Conservation (phyloP, 2,113 vertebrate species). For the Gavialis gangeticus region DNA sequence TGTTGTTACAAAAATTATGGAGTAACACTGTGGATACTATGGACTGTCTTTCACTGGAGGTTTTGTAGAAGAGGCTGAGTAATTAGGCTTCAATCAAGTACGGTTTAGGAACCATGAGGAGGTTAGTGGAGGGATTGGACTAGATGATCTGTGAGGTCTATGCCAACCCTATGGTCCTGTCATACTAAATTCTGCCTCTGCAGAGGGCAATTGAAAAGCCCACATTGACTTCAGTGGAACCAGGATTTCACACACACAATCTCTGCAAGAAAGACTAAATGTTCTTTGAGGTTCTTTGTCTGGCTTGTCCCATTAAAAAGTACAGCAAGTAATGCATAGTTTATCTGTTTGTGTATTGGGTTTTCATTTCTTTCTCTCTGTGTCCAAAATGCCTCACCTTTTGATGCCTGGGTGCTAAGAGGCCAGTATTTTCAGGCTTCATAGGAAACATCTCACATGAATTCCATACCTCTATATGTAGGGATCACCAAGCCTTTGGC, state of each 20-base stretch:
- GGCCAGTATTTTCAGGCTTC: neutral
- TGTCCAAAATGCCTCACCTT: neutral
- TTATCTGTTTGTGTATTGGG: neutral
- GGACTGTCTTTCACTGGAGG: too few relatives aligned
- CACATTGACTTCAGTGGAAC: too few relatives aligned
- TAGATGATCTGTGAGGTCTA: too few relatives aligned
- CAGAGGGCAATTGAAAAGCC: neutral
- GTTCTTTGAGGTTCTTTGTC: rapidly evolving
- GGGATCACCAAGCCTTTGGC: neutral
- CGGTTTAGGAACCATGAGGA: too few relatives aligned
- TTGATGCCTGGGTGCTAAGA: neutral
- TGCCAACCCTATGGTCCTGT: too few relatives aligned
- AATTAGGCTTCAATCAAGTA: too few relatives aligned
- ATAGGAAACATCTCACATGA: neutral
- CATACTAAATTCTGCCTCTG: neutral
- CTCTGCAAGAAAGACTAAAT: rapidly evolving
- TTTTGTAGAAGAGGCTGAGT: too few relatives aligned
- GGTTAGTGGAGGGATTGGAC: too few relatives aligned
- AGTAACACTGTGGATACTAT: too few relatives aligned
- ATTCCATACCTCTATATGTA: neutral
- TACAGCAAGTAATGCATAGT: rapidly evolving
- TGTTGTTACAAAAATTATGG: rapidly evolving
- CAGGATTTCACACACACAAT: rapidly evolving
- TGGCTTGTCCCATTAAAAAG: rapidly evolving
- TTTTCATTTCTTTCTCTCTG: neutral